Conservation (phyloP, 2,113 vertebrate genomes). For the Campylomormyrus numenius region DNA sequence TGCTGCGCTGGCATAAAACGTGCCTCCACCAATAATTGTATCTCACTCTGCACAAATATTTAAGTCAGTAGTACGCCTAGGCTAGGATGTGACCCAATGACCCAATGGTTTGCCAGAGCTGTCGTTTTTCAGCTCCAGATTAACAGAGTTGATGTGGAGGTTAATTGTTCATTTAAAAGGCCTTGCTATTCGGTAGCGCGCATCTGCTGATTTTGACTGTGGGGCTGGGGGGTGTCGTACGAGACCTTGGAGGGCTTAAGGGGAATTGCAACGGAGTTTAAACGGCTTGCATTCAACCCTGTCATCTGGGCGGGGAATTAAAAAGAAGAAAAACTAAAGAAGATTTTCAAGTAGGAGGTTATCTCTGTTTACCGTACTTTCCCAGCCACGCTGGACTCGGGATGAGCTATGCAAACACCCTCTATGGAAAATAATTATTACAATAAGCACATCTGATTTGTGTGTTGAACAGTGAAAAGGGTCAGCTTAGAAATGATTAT, state of each 20-base stretch:
- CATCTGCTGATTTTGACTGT: neutral
- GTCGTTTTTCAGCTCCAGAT: neutral
- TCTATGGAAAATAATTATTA: conserved; percentile 19
- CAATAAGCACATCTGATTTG: conserved; percentile 31
- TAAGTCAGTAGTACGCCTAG: neutral
- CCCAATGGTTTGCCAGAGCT: neutral
- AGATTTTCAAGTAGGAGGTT: neutral
- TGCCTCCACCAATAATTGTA: neutral
- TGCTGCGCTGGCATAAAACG: neutral
- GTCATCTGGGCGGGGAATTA: neutral
- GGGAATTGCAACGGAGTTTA: conserved; percentile 14
- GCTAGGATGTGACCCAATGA: neutral
- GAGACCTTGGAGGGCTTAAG: conserved; percentile 24
- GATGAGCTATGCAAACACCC: neutral
- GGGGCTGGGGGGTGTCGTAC: neutral
- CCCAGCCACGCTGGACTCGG: neutral
- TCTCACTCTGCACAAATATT: neutral
- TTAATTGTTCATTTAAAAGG: conserved; percentile 31
- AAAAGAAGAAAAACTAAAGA: conserved; percentile 1
- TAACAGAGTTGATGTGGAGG: conserved; percentile 8
- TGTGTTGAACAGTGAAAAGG: conserved; percentile 29
- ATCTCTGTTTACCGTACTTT: neutral
- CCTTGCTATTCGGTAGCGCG: neutral
- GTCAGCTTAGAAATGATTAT: conserved; percentile 58
- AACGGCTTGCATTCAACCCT: neutral